Evolutionary conservation across 2,797 vertebrate species (phyloP).

Genomic region (Parotocinclus haroldoi): DNA sequence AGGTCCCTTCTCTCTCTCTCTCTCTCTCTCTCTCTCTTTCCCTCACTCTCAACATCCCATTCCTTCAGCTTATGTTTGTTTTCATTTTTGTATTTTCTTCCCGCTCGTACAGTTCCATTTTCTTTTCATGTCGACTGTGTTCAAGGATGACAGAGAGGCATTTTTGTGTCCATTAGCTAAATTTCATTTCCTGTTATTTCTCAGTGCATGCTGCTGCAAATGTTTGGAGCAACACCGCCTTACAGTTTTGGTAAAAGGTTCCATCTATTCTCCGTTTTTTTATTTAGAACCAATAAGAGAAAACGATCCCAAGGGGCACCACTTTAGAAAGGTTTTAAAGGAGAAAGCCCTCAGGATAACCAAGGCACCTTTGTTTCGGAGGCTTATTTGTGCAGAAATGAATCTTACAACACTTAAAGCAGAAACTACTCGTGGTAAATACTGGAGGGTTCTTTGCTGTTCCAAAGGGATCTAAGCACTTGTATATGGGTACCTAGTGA

Average conservation of each 20-base stretch:
- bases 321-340: too few species aligned
- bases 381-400: too few species aligned
- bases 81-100: conserved; percentile 32
- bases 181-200: conserved; percentile 49
- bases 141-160: conserved; percentile 30
- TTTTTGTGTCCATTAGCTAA: conserved; percentile 40
- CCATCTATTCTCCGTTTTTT: too few species aligned
- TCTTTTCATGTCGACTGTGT: conserved; percentile 33
- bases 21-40: conserved; percentile 18
- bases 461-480: too few species aligned
- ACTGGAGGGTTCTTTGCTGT: too few species aligned
- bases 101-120: conserved; percentile 18
- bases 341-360: too few species aligned
- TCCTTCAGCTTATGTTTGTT: conserved; percentile 35
- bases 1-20: conserved; percentile 32
- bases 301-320: too few species aligned
- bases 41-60: conserved; percentile 25
- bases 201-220: conserved; percentile 4
- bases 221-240: not conserved
- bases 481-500: too few species aligned
- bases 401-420: too few species aligned
- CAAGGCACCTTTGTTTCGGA: too few species aligned
- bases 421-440: too few species aligned
- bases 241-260: not conserved
- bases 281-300: too few species aligned